Base-by-base conservation (phyloP, 2,797 vertebrate genomes). In the Nannoperca australis region DNA sequence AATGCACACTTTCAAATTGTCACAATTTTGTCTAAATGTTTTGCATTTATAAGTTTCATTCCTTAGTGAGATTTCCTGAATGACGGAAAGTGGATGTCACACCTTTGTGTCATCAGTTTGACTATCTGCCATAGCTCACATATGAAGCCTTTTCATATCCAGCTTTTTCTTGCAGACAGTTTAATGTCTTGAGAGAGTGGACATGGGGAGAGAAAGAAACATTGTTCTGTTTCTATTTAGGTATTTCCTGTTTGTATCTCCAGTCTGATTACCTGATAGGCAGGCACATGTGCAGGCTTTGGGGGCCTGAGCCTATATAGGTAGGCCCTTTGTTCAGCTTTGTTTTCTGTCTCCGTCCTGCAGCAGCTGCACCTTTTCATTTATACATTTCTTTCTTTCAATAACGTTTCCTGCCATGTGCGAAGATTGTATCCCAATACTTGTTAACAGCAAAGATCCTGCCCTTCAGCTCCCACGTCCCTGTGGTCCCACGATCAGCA, bases 161-260 rank as follows among this genome's bases (percentile, higher is more conserved):
- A 66, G 17, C 32, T 18, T 73, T 62, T 59, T 49, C 60, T 55
- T 55, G 40, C 15, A 73, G 32, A 14, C 24, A 50, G 5, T 64
- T 67, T 70, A 62, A 53, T 42, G 22, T 18, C 30, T 47, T n/a
- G 30, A 68, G n/a, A 22, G 30, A 50, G 5, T 38, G 24, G 24
- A 60, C 15, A 32, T 7, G 12, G 0, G 24, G 24, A 27, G 24
- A 27, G 24, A 27, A 27, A 27, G n/a, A 27, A 27, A 27, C 24
- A 27, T 27, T 27, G 24, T 44, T 9, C 15, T 32, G 0, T 56
- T 51, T 62, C 59, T 47, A 60, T 61, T 66, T 62, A 49, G 11
- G n/a, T 13, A 38, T 59, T 73, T 60, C 61, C 38, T 42, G 17
- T 51, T 13, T 2, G 14, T 10, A 9, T 40, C 20, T 66, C 10